phyloP scores from a whole-genome alignment of 2,113 vertebrate genomes.

The Spea bombifrons region DNA sequence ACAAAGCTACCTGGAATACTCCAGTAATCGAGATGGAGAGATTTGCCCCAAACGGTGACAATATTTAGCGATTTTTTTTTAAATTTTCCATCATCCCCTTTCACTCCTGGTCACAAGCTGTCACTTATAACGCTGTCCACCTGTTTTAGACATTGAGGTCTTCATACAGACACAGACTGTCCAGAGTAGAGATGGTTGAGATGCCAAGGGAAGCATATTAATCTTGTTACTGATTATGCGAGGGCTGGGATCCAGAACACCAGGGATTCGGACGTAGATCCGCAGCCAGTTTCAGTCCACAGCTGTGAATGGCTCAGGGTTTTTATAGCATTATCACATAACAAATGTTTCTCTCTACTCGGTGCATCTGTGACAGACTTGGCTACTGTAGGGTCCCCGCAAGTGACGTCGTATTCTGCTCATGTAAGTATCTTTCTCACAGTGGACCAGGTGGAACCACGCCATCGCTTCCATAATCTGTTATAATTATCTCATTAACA shows the following conservation, averaged over 20 bases:
- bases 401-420: background rate
- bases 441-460: background rate
- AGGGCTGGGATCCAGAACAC: conserved; percentile 23
- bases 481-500: background rate
- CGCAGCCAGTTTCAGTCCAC: conserved; percentile 10
- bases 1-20: no score
- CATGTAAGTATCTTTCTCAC: conserved; percentile 15
- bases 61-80: background rate
- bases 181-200: background rate
- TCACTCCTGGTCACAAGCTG: background rate
- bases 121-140: background rate
- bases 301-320: conserved; percentile 31
- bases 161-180: background rate
- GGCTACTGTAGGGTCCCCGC: background rate
- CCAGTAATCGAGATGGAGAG: no score
- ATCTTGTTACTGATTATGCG: conserved; percentile 34
- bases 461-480: background rate
- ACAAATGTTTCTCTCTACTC: conserved; percentile 12
- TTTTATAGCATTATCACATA: conserved; percentile 30
- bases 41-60: no score
- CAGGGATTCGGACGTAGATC: conserved; percentile 4
- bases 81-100: background rate
- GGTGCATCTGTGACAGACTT: conserved; percentile 18
- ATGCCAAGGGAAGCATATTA: conserved; percentile 20
- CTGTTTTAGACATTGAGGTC: background rate